Evolutionary conservation across 2,113 vertebrate species (phyloP), one percentile per base, ranked within the genome.

Genomic region (Lasiurus borealis): DNA sequence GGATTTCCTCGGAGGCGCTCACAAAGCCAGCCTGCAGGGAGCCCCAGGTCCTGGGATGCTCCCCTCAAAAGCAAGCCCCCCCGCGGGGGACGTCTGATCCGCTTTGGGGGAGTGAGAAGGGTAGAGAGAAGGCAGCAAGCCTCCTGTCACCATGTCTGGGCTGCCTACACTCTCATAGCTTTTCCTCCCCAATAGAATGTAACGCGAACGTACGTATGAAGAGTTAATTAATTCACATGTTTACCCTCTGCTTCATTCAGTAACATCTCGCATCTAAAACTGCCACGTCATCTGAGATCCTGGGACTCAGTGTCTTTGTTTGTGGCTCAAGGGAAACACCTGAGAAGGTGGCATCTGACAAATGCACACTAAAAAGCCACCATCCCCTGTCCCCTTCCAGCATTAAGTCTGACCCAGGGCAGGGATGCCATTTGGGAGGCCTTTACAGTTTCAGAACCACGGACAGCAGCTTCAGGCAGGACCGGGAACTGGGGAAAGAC

Each of bases 1-100:
- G 97, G 97, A 98, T 98, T 98, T 97, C 98, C 90, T 84, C 92
- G 25, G 77, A 94, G 95, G 94, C 97, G 96, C 95, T 96, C 90
- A 27, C 69, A 90, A 48, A 29, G 94, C 82, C 50, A 18, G 11
- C 23, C 93, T 27, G 34, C 57, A 86, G 18, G 85, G 1, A 14
- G 0, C 64, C 40, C 9, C 2, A 68, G 85, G 85, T 88, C 93
- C 96, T 54, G 72, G 75, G 71, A 21, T 0, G 8, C 66, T 23
- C 23, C 73, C 12, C 77, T 29, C 1, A 54, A 78, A 6, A 52
- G 40, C 93, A 83, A n/a, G 44, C 84, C 73, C 3, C n/a, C 3
- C n/a, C 68, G 48, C 6, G 25, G 31, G 31, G 34, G 16, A 40
- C 36, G 50, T 59, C 31, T 23, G 57, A 72, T 19, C 44, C 31